Evolutionary conservation across 2,113 vertebrate genomes (phyloP).

Genomic region (Ictalurus furcatus): DNA sequence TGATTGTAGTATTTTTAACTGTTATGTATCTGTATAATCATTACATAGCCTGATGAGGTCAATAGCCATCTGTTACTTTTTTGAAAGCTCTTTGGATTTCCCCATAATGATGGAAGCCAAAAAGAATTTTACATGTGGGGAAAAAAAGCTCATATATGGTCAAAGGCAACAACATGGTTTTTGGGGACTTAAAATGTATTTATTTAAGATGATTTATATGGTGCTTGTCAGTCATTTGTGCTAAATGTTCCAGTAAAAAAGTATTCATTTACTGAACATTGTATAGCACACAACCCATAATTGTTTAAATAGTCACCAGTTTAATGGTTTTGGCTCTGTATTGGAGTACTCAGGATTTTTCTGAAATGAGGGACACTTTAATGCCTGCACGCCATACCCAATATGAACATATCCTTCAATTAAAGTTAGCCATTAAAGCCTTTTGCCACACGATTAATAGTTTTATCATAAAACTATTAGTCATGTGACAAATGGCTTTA

Average conservation of each 20-base stretch:
- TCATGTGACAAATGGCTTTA: no score
- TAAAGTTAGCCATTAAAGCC: background rate
- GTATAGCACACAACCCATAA: background rate
- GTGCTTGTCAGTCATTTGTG: background rate
- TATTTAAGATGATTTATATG: background rate
- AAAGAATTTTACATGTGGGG: background rate
- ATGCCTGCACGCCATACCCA: no score
- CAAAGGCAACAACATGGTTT: background rate
- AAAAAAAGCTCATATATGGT: background rate
- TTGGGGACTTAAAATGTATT: background rate
- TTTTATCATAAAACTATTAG: no score
- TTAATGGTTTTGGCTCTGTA: background rate
- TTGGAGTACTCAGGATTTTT: no score
- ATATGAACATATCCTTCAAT: no score
- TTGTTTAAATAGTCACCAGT: background rate
- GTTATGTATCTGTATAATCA: background rate
- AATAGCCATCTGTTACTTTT: background rate
- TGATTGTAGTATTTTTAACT: background rate
- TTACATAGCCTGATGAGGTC: background rate
- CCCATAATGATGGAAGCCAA: background rate
- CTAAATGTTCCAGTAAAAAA: background rate
- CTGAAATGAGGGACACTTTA: no score
- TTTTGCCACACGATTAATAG: background rate
- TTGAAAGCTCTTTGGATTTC: background rate
- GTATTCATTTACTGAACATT: background rate